Evolutionary conservation across 1,140 invertebrate genomes (phyloP), one percentile per base, ranked within the genome.

Genomic region (Dreissena rostriformis): DNA sequence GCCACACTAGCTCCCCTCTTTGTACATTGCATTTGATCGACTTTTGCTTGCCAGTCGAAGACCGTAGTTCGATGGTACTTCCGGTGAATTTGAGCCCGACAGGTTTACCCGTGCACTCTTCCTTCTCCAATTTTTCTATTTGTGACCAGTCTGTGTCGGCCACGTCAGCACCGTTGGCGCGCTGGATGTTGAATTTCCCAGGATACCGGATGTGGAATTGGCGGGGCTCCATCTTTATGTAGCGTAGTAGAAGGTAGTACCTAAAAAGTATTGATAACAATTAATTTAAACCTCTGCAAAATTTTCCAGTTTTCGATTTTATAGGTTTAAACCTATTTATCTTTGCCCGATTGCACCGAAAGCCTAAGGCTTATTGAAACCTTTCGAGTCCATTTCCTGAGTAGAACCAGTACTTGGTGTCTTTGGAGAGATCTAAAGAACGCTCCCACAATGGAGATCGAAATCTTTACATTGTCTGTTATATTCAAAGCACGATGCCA

Each of bases 81-180:
- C 75, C 75, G 26, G 29, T 67, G 49, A 22, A 77, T n/a, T 63
- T 61, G 15, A 77, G 39, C n/a, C 66, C 52, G 8, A 77, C 19
- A 24, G 75, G 75, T 22, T 77, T 77, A 4, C 61, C 75, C 11
- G 61, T 53, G 28, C 75, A 77, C 0, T 77, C 75, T 2, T 77
- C 75, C 28, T 77, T 77, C 39, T 77, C 75, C 52, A 77, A 77
- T n/a, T 66, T 77, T 51, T 77, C 75, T 28, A 77, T 67, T 39
- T 66, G 19, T 12, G 24, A 19, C 63, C 55, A 77, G 39, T 77
- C 75, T 19, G 24, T 24, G 12, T 22, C 55, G 11, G 61, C 17
- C 10, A 39, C 49, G 39, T 39, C 29, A 15, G 26, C 7, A 52
- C 28, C 66, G 15, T 67, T 39, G 17, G 5, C 15, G 22, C 67